Conservation (phyloP, 1,140 invertebrate genomes). For the Wiebesia pumilae region DNA sequence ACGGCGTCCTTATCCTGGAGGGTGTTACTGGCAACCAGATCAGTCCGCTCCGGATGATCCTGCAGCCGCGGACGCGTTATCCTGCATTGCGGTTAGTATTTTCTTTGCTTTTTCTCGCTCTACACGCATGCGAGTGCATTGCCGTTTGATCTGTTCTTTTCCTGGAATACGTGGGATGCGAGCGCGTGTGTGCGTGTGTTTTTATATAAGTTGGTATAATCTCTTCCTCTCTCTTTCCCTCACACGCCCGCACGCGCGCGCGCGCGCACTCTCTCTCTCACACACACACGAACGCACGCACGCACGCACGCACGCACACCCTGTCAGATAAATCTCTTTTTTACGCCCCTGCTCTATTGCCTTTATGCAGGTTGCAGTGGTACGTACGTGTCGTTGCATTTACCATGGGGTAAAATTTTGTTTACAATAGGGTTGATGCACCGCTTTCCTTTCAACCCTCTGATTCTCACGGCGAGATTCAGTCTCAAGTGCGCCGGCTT, state of each 20-base stretch:
- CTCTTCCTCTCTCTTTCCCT: background rate
- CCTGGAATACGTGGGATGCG: no score
- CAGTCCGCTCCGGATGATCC: constrained; percentile 15
- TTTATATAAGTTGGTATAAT: no score
- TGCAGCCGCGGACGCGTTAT: background rate
- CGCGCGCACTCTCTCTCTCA: no score
- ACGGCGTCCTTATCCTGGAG: background rate
- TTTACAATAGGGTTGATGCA: background rate
- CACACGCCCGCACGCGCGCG: no score
- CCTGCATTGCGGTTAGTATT: constrained; percentile 13
- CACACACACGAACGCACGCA: no score
- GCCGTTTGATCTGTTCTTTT: no score
- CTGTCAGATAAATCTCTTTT: no score
- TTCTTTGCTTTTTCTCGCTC: background rate
- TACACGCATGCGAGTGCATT: background rate
- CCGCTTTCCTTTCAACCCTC: background rate
- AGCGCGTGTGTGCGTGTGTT: no score
- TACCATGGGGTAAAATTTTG: background rate
- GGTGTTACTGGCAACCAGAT: background rate
- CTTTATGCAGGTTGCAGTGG: background rate
- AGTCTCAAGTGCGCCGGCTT: background rate
- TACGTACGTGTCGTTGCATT: background rate
- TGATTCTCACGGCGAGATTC: background rate
- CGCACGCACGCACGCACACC: no score
- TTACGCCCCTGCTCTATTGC: background rate